Base-by-base conservation (phyloP, 2,888 invertebrate genomes). In the Diabrotica balteata region DNA sequence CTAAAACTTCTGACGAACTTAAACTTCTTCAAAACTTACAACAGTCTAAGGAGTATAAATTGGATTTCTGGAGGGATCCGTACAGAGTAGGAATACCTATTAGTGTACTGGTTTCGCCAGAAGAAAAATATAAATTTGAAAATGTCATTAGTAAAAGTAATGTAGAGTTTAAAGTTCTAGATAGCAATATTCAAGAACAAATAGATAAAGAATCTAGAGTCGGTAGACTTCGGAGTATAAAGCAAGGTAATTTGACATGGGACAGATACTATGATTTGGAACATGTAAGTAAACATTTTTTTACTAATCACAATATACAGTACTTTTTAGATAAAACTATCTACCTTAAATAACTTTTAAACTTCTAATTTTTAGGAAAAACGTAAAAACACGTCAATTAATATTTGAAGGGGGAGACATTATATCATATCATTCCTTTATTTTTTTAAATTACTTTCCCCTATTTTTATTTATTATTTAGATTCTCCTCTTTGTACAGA, bases 91-190 rank as follows among this genome's bases (percentile, higher is more conserved):
- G 66, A 63, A 81, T 82, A 60, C 83, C 86, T 7, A 86, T 80
- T 4, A 78, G 88, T 59, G 81, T 91, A 2, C 89, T 91, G 89
- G 88, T 91, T 1, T 82, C 86, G 9, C 90, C 91, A 0, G 81
- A 84, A 7, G 82, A 85, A 49, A 77, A 85, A 47, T 60, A 61
- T 0, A 81, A 85, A 0, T 88, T 91, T 72, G 78, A 84, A 59
- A 82, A 49, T 76, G 85, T 74, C 0, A 80, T 88, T 59, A 77
- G 82, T 1, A 58, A 78, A 0, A 78, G 80, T 59, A 80, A 82
- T 1, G 80, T 89, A 5, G 70, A 83, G 32, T 81, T 80, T 45
- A 78, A 85, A 68, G 73, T 87, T 0, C 81, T 86, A 62, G 86
- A 91, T 65, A 79, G 86, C 2, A 85, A 92, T 81, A 88, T 92